Conservation (phyloP, 2,797 vertebrate genomes). For the Tarsius wallacei region DNA sequence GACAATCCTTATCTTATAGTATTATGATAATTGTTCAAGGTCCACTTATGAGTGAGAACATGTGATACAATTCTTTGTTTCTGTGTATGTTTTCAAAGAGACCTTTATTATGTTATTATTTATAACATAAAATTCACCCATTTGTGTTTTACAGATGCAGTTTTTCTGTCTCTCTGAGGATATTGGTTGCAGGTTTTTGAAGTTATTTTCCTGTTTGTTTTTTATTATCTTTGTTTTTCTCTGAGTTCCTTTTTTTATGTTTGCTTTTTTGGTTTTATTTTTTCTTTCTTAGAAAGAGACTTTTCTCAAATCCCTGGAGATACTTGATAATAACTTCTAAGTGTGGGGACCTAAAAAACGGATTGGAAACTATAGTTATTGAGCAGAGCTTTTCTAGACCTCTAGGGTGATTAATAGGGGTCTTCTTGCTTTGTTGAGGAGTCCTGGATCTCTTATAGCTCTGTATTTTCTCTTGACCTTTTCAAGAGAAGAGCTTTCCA, state of each 20-base stretch:
- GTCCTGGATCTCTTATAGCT: neutral
- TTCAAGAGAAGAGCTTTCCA: neutral
- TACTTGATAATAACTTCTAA: neutral
- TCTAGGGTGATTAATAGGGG: neutral
- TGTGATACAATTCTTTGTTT: too few relatives aligned
- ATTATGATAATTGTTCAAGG: too few relatives aligned
- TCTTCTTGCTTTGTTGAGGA: neutral
- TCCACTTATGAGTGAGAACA: too few relatives aligned
- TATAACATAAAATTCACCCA: neutral
- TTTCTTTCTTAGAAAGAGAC: neutral
- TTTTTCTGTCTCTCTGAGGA: neutral
- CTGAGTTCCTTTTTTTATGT: neutral
- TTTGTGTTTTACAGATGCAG: neutral
- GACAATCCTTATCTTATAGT: too few relatives aligned
- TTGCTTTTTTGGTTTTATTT: neutral
- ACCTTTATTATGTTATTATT: neutral
- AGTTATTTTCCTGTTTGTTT: neutral
- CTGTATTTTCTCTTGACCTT: neutral
- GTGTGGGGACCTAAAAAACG: neutral
- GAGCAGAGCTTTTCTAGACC: neutral
- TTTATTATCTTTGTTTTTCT: neutral
- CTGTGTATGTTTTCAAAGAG: neutral
- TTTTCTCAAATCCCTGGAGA: neutral
- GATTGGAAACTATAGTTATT: neutral
- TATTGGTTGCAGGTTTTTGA: neutral